phyloP scores from a whole-genome alignment of 2,888 invertebrate genomes.

The Andrena camellia region DNA sequence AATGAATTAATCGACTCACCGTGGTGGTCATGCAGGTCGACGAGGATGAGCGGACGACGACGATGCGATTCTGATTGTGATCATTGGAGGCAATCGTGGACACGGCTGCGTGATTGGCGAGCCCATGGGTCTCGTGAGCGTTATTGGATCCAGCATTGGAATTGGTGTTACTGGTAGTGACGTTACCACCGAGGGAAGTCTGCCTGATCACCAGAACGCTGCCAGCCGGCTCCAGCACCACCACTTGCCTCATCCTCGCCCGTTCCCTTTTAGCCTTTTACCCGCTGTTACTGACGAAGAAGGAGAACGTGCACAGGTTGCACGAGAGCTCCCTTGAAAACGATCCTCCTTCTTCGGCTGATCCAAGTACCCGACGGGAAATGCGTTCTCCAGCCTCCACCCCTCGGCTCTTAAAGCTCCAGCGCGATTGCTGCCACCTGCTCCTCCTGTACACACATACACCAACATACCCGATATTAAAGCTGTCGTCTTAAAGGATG shows the following conservation, averaged over 20 bases:
- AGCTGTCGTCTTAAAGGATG: slow-evolving; percentile 72
- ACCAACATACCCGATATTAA: slow-evolving; percentile 63
- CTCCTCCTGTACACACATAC: slow-evolving; percentile 71
- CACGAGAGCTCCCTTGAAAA: slow-evolving; percentile 46
- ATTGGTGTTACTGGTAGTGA: slow-evolving; percentile 74
- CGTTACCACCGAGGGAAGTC: slow-evolving; percentile 79
- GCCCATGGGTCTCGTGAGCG: slow-evolving; percentile 77
- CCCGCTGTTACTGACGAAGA: slow-evolving; percentile 41
- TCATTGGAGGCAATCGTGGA: slow-evolving; percentile 80
- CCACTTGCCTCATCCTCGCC: slow-evolving; percentile 81
- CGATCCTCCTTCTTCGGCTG: slow-evolving; percentile 61
- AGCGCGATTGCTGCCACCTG: slow-evolving; percentile 69
- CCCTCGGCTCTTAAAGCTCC: slow-evolving; percentile 71
- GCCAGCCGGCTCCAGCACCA: slow-evolving; percentile 83
- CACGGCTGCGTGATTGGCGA: slow-evolving; percentile 75
- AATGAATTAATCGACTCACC: slow-evolving; percentile 74
- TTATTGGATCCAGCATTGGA: slow-evolving; percentile 61
- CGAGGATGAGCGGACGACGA: slow-evolving; percentile 82
- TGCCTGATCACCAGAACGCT: slow-evolving; percentile 84
- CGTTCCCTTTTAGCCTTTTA: slow-evolving; percentile 28
- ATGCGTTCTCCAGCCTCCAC: slow-evolving; percentile 67
- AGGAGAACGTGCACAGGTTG: slow-evolving; percentile 56
- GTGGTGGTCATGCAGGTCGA: slow-evolving; percentile 79
- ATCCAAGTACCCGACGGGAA: slow-evolving; percentile 62
- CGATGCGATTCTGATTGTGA: slow-evolving; percentile 84